Base-by-base conservation (phyloP, 2,888 invertebrate species). In the Acronicta aceris region DNA sequence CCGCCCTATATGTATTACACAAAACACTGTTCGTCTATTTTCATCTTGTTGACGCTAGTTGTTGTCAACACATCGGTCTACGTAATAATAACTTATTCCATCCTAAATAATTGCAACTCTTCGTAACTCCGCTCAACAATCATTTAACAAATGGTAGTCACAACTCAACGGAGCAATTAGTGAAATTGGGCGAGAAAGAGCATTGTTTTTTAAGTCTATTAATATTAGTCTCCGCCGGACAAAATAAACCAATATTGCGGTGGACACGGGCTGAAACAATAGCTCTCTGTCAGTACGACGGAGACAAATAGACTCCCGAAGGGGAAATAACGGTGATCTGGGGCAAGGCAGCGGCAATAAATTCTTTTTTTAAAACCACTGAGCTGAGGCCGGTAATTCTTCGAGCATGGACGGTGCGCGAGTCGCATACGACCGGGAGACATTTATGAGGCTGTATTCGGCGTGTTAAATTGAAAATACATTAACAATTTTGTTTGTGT, bases 231-330 rank as follows among this genome's bases (percentile, higher is more conserved):
- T 64, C 65, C 67, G 72, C 70, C 52, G 80, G 81, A 74, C 81
- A 81, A 85, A 88, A 86, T 85, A 86, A 86, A 84, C 89, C 87
- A 88, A 91, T 90, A 90, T 88, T 88, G 89, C 77, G 84, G 87
- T 85, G 88, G 89, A 87, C 89, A 84, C 81, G 81, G 75, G 70
- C 81, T 77, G 67, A 72, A 88, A 92, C 91, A 92, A 92, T 92
- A 86, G 86, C 84, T 91, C 89, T 88, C 86, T 88, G 92, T 90
- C 92, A 86, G 79, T 47, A 58, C 67, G 88, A 87, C 88, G 80
- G 83, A 89, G 93, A 92, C 86, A 91, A 91, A 92, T 92, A 85
- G 89, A 85, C 75, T 60, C 66, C 65, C 74, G 68, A 42, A 62
- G 76, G 59, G 55, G 59, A 68, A 67, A 68, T 70, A 67, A 66